A percentile compares a stretch with the other conserved stretches of the same genome.
phyloP scores from a whole-genome alignment of 2,797 vertebrate genomes.

The Lacerta agilis region DNA sequence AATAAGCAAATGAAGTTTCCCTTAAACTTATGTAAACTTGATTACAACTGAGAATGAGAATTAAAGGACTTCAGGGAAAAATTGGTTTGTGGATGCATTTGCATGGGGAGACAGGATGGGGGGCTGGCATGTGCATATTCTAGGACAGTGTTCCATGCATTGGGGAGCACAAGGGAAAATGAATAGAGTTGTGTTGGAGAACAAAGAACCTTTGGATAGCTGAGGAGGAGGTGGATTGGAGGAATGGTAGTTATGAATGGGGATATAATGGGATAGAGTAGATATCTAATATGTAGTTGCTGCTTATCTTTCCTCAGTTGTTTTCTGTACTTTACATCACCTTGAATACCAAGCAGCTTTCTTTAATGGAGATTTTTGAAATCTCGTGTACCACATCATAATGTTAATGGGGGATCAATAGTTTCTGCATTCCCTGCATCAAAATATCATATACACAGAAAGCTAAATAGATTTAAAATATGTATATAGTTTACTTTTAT shows the following conservation, averaged over 20 bases:
- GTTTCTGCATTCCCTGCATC: not conserved
- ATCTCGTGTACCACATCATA: not conserved
- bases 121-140: not conserved
- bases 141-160: not conserved
- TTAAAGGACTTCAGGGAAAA: not conserved
- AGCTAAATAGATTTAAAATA: not conserved
- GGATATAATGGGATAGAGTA: not conserved
- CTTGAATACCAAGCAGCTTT: not conserved
- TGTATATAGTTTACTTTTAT: too few relatives aligned
- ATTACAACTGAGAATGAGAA: not conserved
- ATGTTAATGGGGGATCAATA: not conserved
- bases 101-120: too few relatives aligned
- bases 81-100: not conserved
- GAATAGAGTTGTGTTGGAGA: not conserved
- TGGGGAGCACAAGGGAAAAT: not conserved
- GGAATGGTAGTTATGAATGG: not conserved
- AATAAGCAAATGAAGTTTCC: not conserved
- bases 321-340: not conserved
- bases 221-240: not conserved
- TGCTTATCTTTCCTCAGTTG: too few relatives aligned
- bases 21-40: not conserved
- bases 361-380: not conserved
- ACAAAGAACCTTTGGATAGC: not conserved
- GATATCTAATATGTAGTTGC: not conserved
- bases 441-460: not conserved